phyloP scores from a whole-genome alignment of 2,113 vertebrate species.

The Rhinichthys klamathensis region DNA sequence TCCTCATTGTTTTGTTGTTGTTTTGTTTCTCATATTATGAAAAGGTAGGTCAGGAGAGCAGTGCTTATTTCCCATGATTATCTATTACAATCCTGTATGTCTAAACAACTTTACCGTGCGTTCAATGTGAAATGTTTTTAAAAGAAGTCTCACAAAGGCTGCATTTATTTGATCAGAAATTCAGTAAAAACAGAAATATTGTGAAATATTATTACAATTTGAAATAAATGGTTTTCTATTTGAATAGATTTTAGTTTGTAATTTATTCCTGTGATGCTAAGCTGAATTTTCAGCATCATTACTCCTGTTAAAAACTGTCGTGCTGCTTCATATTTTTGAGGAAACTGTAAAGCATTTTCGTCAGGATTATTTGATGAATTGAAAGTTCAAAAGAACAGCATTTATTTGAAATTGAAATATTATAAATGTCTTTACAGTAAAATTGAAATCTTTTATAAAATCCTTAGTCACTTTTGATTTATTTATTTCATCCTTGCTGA shows the following conservation, averaged over 20 bases:
- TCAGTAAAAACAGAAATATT: not conserved
- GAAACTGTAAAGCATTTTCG: not conserved
- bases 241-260: not conserved
- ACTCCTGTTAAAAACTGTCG: not conserved
- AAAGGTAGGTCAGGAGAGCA: not conserved
- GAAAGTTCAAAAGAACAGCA: not conserved
- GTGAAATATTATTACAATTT: not conserved
- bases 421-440: not conserved
- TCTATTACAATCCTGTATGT: not conserved
- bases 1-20: constrained; percentile 7
- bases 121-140: not conserved
- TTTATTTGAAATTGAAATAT: not conserved
- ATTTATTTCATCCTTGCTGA: not conserved
- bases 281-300: not conserved
- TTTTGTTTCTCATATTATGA: constrained; percentile 29
- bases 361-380: not conserved
- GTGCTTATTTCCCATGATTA: constrained; percentile 9
- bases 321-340: not conserved
- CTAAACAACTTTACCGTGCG: not conserved
- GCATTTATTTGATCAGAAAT: not conserved
- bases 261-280: not conserved
- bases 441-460: no score
- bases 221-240: not conserved
- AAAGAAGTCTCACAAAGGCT: not conserved
- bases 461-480: not conserved